Percentiles rank a stretch among this genome's conserved stretches.
Conservation (phyloP, 30 jellyfish, hydroid and myxozoan genomes). For the Catostylus mosaicus region DNA sequence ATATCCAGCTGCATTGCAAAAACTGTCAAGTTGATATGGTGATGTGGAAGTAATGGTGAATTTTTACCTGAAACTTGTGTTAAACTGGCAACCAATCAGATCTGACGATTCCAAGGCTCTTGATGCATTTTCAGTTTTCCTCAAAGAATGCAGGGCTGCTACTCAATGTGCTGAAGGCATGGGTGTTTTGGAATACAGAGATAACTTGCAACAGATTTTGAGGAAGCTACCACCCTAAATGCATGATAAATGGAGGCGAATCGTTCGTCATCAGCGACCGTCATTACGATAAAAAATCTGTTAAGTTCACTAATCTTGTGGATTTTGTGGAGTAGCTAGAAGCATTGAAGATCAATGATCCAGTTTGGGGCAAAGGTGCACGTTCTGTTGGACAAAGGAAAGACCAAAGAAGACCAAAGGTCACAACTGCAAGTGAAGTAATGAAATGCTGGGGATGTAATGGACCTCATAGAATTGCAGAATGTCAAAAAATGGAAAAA, state of each 20-base stretch:
- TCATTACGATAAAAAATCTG: conserved; percentile 13
- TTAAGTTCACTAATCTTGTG: conserved; percentile 37
- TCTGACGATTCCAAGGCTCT: conserved; percentile 39
- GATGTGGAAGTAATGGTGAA: conserved; percentile 31
- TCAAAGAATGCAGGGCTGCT: conserved; percentile 46
- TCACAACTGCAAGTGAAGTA: conserved; percentile 44
- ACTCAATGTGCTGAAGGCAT: conserved; percentile 24
- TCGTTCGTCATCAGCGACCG: conserved; percentile 2
- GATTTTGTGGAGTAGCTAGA: conserved; percentile 29
- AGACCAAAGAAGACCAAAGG: conserved; percentile 27
- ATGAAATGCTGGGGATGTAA: conserved; percentile 31
- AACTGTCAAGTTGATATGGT: conserved; percentile 43
- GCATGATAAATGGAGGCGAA: conserved; percentile 38
- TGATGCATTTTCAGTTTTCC: conserved; percentile 35
- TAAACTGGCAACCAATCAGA: conserved; percentile 46
- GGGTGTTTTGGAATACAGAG: conserved; percentile 21
- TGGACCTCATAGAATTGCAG: conserved; percentile 36
- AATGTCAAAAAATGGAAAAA: conserved; percentile 42
- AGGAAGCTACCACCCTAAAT: conserved; percentile 33
- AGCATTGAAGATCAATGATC: conserved; percentile 37
- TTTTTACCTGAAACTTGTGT: conserved; percentile 26
- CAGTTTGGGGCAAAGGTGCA: conserved; percentile 55
- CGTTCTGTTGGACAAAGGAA: conserved; percentile 28
- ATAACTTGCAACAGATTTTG: conserved; percentile 31
- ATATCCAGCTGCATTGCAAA: conserved; percentile 9